phyloP scores from a whole-genome alignment of 2,797 vertebrate genomes.

The Todus mexicanus region DNA sequence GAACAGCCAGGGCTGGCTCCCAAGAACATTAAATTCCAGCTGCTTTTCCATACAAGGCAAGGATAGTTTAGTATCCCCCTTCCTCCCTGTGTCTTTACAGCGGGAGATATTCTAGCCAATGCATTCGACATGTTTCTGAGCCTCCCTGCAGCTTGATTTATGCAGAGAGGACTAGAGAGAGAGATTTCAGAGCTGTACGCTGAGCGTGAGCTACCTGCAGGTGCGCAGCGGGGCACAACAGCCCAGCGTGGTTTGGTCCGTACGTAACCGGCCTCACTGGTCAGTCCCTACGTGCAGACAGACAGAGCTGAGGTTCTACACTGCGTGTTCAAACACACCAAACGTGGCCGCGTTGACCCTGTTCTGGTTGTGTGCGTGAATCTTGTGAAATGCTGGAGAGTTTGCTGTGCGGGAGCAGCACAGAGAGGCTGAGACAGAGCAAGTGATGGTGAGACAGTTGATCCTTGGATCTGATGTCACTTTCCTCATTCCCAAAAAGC shows the following conservation, averaged over 20 bases:
- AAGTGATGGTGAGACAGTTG: background rate
- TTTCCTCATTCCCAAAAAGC: background rate
- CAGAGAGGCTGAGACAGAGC: background rate
- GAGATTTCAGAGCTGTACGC: background rate
- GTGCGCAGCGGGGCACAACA: background rate
- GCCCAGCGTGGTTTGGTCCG: background rate
- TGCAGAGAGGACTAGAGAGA: background rate
- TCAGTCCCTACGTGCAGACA: background rate
- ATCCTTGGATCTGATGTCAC: accelerated
- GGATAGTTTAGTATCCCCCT: slow-evolving; percentile 69
- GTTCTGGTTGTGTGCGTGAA: accelerated
- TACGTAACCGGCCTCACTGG: accelerated
- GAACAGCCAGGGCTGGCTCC: slow-evolving; percentile 65
- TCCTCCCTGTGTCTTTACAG: slow-evolving; percentile 51
- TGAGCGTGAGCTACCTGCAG: background rate
- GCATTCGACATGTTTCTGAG: slow-evolving; percentile 72
- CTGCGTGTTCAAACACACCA: accelerated
- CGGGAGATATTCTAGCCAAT: slow-evolving; percentile 67
- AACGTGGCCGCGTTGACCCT: accelerated
- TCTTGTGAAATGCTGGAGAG: background rate
- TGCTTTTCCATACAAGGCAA: slow-evolving; percentile 66
- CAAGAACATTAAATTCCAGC: slow-evolving; percentile 76
- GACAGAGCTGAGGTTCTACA: background rate
- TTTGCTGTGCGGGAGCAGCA: background rate
- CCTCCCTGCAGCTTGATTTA: slow-evolving; percentile 75